Base-by-base conservation (phyloP, 2,113 vertebrate genomes). In the Seriola quinqueradiata region DNA sequence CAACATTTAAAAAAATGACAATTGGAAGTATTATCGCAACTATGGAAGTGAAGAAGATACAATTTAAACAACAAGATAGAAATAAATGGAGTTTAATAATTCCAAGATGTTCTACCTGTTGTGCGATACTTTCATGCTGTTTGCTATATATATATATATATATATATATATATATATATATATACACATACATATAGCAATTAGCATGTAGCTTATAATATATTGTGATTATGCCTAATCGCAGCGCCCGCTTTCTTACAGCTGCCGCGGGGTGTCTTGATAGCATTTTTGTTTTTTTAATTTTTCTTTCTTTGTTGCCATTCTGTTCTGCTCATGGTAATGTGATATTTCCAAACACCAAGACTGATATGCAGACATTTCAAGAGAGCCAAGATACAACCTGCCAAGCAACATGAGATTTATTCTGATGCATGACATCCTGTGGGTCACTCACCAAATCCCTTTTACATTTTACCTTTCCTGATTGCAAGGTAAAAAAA, bases 341-440 rank as follows among this genome's bases (percentile, higher is more conserved):
- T 92, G 82, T 89, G 88, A 21, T 84, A 87, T 92, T 92, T 90
- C 48, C 60, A 87, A 32, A 87, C 80, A 84, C 58, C 83, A 81
- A 69, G 72, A 61, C 63, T 76, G 70, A 76, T 59, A 61, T 55
- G 75, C 66, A 87, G 84, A 84, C 75, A 82, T 84, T 88, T 86
- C 7, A 57, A 66, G n/a, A 57, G 48, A 75, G 73, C 83, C 85
- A 85, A 75, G 79, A 40, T 52, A 36, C 23, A 80, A 70, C 58
- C 80, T 40, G 83, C 74, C 40, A 66, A 59, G 59, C 52, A 58
- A 42, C 64, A 48, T 46, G 50, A 44, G 77, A 71, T 52, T 85
- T 64, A 78, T 70, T 75, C 12, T 68, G 40, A 67, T 34, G 63
- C 42, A 28, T 79, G 77, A 75, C 70, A 87, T 90, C 86, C 61